Conservation (phyloP, 1,140 invertebrate genomes). For the Caenorhabditis tropicalis region DNA sequence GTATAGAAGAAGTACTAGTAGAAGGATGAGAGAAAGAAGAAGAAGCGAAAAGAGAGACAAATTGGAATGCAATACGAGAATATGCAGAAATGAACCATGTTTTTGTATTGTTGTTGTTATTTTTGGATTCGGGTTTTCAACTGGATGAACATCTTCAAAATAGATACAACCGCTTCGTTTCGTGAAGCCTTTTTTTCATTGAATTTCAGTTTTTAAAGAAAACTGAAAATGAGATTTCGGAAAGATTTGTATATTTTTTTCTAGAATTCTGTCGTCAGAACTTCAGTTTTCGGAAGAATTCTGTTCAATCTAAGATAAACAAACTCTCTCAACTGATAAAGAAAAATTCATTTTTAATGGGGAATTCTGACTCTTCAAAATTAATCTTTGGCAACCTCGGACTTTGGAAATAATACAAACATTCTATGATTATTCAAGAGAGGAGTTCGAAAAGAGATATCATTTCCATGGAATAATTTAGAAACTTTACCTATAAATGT, state of each 20-base stretch:
- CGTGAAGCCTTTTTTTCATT: not conserved
- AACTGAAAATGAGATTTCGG: no score
- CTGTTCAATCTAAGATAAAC: no score
- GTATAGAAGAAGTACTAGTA: not conserved
- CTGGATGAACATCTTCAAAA: not conserved
- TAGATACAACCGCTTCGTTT: not conserved
- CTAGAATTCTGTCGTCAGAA: not conserved
- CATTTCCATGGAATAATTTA: no score
- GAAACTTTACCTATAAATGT: no score
- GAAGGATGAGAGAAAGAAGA: not conserved
- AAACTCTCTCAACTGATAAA: no score
- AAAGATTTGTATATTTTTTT: not conserved
- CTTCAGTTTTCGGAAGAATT: no score
- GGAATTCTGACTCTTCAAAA: no score
- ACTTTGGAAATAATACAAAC: no score
- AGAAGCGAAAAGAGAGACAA: not conserved
- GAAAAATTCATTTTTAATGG: no score
- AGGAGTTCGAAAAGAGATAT: no score
- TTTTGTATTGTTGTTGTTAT: conserved; percentile 10
- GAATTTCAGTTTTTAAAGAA: not conserved
- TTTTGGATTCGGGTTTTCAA: not conserved
- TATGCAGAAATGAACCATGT: not conserved
- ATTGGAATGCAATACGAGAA: conserved; percentile 28
- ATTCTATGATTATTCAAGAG: no score
- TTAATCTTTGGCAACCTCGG: no score